These are phyloP conservation scores for Acestrorhynchus altus DNA, from an alignment of 2,797 vertebrate species.

Conservation along the genomic window DNA sequence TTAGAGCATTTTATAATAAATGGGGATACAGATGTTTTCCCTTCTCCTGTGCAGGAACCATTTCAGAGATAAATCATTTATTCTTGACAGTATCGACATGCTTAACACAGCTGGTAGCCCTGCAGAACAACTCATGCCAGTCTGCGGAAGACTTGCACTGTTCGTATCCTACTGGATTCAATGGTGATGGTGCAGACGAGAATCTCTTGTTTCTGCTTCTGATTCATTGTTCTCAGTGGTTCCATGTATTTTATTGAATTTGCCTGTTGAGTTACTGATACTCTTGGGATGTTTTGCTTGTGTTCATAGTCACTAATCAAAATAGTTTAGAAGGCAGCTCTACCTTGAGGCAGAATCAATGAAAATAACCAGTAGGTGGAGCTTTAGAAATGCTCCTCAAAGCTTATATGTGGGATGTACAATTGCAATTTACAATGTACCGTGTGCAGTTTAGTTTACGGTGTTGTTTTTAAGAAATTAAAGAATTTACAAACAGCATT, in stretches of 20 bases:
- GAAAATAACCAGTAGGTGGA: too few relatives aligned
- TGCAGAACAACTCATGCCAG: neutral
- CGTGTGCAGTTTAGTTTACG: too few relatives aligned
- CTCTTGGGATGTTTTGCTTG: neutral
- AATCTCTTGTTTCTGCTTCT: neutral
- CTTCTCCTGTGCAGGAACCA: neutral
- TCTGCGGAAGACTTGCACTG: neutral
- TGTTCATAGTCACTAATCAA: too few relatives aligned
- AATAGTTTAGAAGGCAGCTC: too few relatives aligned
- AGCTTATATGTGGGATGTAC: too few relatives aligned
- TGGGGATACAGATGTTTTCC: neutral
- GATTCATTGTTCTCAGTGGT: neutral
- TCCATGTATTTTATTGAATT: too few relatives aligned
- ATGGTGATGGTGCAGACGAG: neutral
- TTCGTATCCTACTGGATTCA: neutral
- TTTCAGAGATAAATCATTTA: neutral
- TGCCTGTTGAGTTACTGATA: neutral
- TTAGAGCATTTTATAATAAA: too few relatives aligned
- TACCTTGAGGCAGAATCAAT: too few relatives aligned
- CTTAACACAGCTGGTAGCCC: neutral
- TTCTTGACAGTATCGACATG: neutral
- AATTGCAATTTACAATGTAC: too few relatives aligned
- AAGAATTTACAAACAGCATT: too few relatives aligned
- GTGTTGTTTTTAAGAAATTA: too few relatives aligned
- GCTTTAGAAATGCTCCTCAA: too few relatives aligned